These are phyloP conservation scores for Panurus biarmicus DNA, from an alignment of 2,113 vertebrate genomes.

Conservation along the genomic window DNA sequence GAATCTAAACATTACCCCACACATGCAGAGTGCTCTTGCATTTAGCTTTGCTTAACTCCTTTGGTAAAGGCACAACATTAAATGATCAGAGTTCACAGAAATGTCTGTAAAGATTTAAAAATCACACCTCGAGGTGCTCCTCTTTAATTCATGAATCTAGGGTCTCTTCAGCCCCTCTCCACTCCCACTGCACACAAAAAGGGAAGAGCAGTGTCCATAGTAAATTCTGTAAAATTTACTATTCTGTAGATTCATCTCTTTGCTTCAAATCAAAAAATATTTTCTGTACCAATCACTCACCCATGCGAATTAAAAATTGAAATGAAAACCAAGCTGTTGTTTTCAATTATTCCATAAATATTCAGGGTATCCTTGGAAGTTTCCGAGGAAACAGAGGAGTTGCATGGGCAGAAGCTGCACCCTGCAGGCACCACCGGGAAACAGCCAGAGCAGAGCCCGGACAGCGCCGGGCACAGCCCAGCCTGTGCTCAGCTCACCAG, in stretches of 20 bases:
- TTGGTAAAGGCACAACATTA: background rate
- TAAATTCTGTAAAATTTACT: background rate
- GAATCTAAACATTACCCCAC: background rate
- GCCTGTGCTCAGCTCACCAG: background rate
- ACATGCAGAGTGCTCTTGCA: background rate
- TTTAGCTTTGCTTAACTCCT: background rate
- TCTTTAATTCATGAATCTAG: background rate
- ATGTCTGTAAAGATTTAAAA: background rate
- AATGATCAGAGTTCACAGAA: background rate
- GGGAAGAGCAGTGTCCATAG: background rate
- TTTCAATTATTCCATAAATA: background rate
- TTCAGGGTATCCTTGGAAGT: background rate
- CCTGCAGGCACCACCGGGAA: background rate
- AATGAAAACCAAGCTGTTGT: background rate
- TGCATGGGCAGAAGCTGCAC: background rate
- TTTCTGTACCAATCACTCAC: background rate
- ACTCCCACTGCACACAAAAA: background rate
- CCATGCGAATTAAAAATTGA: background rate
- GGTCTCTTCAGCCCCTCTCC: background rate
- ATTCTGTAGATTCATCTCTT: background rate
- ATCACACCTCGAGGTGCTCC: background rate
- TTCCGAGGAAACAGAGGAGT: background rate
- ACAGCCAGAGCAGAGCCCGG: fast-evolving
- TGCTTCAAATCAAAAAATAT: background rate
- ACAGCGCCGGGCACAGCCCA: background rate